Percentiles rank a stretch among this genome's conserved stretches.
Conservation (phyloP, 2,888 invertebrate species). For the Lasioglossum lativentre region DNA sequence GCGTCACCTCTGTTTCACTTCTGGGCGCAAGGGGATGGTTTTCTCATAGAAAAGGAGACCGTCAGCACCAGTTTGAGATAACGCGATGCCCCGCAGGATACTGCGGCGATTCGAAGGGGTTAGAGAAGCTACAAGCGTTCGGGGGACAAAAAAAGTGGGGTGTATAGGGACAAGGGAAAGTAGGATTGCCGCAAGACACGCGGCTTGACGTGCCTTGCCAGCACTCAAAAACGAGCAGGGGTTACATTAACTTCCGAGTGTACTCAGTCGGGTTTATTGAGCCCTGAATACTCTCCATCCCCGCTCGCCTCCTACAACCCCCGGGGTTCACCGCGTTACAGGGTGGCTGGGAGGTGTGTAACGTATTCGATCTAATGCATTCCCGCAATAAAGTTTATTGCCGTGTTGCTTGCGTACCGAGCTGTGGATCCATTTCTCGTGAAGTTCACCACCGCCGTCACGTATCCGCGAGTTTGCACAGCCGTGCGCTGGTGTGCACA, state of each 20-base stretch:
- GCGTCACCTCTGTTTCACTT: no score
- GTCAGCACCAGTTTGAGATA: conserved; percentile 51
- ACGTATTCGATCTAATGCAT: conserved; percentile 83
- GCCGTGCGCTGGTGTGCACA: conserved; percentile 34
- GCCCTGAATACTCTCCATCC: conserved; percentile 66
- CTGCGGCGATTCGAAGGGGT: conserved; percentile 38
- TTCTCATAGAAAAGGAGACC: background rate
- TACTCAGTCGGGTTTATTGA: conserved; percentile 77
- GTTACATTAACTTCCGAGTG: conserved; percentile 78
- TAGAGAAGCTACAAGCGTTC: conserved; percentile 56
- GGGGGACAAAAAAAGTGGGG: conserved; percentile 35
- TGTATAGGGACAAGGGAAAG: conserved; percentile 61
- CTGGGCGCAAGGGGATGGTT: background rate
- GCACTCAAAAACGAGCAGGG: conserved; percentile 65
- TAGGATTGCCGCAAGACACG: conserved; percentile 82
- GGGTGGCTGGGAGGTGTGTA: conserved; percentile 66
- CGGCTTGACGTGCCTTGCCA: conserved; percentile 78
- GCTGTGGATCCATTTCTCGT: conserved; percentile 54
- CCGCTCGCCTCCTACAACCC: background rate
- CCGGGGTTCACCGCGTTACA: conserved; percentile 21
- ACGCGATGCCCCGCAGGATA: conserved; percentile 36
- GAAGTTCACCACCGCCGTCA: conserved; percentile 34
- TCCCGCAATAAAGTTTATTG: conserved; percentile 83
- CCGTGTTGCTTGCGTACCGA: conserved; percentile 77
- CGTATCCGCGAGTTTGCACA: conserved; percentile 42